Conservation (phyloP, 2,888 invertebrate genomes). For the Thecocarcelia acutangulata region DNA sequence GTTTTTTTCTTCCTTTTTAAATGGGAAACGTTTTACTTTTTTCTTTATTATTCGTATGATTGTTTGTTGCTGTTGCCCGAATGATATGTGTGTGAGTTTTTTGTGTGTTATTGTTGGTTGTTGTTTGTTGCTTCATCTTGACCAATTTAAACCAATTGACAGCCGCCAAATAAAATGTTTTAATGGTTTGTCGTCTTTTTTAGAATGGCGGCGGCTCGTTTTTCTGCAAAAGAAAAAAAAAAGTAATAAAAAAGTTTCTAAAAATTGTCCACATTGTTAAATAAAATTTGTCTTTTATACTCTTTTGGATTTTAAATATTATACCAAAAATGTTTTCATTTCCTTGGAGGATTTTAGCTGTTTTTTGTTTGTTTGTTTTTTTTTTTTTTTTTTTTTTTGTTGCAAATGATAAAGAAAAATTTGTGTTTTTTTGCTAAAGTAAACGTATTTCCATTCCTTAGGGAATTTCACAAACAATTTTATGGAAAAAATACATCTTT, state of each 20-base stretch:
- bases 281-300: slow-evolving; percentile 64
- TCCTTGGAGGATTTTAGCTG: slow-evolving; percentile 34
- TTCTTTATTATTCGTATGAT: slow-evolving; percentile 24
- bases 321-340: slow-evolving; percentile 45
- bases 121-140: slow-evolving; percentile 48
- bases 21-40: slow-evolving; percentile 21
- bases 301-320: slow-evolving; percentile 45
- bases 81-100: slow-evolving; percentile 79
- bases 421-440: background rate
- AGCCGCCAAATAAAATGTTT: slow-evolving; percentile 69
- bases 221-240: slow-evolving; percentile 10
- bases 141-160: slow-evolving; percentile 70
- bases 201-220: slow-evolving; percentile 60
- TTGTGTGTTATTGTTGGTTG: slow-evolving; percentile 25
- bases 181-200: slow-evolving; percentile 64
- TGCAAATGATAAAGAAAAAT: slow-evolving; percentile 20
- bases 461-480: slow-evolving; percentile 40
- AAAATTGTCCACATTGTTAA: slow-evolving; percentile 64
- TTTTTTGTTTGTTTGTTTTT: background rate
- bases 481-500: slow-evolving; percentile 10
- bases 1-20: slow-evolving; percentile 67
- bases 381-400: background rate
- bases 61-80: slow-evolving; percentile 62
- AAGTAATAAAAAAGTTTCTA: slow-evolving; percentile 17
- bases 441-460: slow-evolving; percentile 10